Conservation (phyloP, 2,113 vertebrate genomes). For the Nyctibius bracteatus region DNA sequence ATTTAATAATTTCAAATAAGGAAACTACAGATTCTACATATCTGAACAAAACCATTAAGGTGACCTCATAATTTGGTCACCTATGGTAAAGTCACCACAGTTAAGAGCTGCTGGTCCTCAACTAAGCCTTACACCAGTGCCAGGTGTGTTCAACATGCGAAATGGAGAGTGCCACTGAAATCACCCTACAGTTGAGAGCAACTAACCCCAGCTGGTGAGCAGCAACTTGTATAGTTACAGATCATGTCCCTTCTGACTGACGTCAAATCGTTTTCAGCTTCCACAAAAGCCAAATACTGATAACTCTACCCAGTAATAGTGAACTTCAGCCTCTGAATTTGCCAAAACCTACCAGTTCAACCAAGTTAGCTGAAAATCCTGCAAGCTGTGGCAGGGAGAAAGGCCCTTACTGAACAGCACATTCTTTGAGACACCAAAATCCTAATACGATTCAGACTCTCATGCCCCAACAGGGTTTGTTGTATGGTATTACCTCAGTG, state of each 20-base stretch:
- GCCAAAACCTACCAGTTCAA: neutral
- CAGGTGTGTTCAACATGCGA: fast-evolving
- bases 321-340: neutral
- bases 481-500: neutral
- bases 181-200: neutral
- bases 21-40: neutral
- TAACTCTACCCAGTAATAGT: neutral
- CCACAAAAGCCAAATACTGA: neutral
- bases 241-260: neutral
- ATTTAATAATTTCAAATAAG: neutral
- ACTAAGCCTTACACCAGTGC: neutral
- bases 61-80: neutral
- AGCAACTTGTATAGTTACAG: neutral
- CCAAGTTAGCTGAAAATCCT: neutral
- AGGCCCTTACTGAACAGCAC: neutral
- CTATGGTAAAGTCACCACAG: neutral
- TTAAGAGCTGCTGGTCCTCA: neutral
- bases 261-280: neutral
- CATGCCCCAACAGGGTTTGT: neutral
- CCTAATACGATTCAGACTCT: neutral
- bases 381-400: neutral
- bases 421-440: neutral
- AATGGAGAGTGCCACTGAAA: neutral
- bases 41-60: neutral
- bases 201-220: neutral